Conservation (phyloP, 2,888 invertebrate genomes). For the Caenorhabditis sp. region DNA sequence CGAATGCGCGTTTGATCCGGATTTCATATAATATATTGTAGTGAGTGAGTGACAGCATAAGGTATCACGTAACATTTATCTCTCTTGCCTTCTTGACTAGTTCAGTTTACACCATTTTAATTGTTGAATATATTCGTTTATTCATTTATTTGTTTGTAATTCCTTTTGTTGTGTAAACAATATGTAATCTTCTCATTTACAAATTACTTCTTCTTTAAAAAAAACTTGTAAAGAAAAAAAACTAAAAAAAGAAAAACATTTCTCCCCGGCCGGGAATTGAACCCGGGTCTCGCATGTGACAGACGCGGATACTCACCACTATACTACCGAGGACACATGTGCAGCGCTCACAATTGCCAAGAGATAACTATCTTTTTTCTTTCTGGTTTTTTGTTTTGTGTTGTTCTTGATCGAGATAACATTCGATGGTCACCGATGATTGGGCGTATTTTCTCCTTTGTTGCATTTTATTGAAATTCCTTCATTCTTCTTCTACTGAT, state of each 20-base stretch:
- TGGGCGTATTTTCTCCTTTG: neutral
- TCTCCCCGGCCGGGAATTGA: slow-evolving; percentile 69
- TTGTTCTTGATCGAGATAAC: neutral
- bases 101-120: neutral
- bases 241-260: slow-evolving; percentile 7
- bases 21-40: neutral
- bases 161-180: neutral
- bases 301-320: slow-evolving; percentile 69
- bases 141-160: neutral
- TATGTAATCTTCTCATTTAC: neutral
- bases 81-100: neutral
- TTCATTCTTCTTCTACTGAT: neutral
- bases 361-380: neutral
- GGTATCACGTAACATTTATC: neutral
- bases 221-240: too few relatives aligned
- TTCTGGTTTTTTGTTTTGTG: neutral
- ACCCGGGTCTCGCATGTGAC: slow-evolving; percentile 70
- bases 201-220: too few relatives aligned
- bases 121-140: too few relatives aligned
- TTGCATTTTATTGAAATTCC: neutral
- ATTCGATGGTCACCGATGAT: neutral
- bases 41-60: neutral
- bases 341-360: too few relatives aligned
- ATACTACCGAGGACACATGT: slow-evolving; percentile 60
- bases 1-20: neutral